Evolutionary conservation across 2,888 invertebrate species (phyloP), one percentile per base, ranked within the genome.

Genomic region (Calliphora vomitoria): DNA sequence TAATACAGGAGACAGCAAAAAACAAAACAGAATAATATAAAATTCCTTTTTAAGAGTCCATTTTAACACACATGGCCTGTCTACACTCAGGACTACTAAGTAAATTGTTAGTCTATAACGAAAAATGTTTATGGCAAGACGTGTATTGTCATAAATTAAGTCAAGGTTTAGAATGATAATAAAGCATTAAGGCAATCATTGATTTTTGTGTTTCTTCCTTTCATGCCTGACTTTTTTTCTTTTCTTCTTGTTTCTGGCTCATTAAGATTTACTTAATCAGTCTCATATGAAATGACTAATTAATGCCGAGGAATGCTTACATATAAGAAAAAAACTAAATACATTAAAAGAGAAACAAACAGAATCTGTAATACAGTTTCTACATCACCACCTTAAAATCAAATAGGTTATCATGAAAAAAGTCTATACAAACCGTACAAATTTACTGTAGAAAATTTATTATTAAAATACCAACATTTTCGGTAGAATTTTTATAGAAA

Each of bases 111-210:
- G 58, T 15, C 68, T 44, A 58, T 58, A 68, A 79, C 18, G 35
- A 20, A 18, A 5, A 18, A 68, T 31, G 8, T 68, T 44, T 44
- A 41, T 35, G 11, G 44, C 11, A 13, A 66, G 53, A 41, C 78
- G 35, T 78, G 78, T 66, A 8, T 66, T 41, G 25, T 78, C 78
- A 79, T 79, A 58, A 79, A 68, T 68, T 79, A 68, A 79, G 11
- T 55, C 53, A 38, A 44, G 15, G 25, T 13, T 53, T 50, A 50
- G 35, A 38, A 64, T 35, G 64, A 50, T 64, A 15, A 25, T 62
- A 55, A 64, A 38, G 3, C 20, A 35, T 13, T 62, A 38, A 64
- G 50, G 4, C 2, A 47, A 50, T 75, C 35, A 38, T 50, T 76
- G 35, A 47, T 66, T 53, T 53, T 35, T 18, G 18, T 35, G 3